A percentile compares a stretch with the other conserved stretches of the same genome.
These are phyloP conservation scores for Phyto melanocephala DNA, from an alignment of 2,888 invertebrate species.

Conservation along the genomic window DNA sequence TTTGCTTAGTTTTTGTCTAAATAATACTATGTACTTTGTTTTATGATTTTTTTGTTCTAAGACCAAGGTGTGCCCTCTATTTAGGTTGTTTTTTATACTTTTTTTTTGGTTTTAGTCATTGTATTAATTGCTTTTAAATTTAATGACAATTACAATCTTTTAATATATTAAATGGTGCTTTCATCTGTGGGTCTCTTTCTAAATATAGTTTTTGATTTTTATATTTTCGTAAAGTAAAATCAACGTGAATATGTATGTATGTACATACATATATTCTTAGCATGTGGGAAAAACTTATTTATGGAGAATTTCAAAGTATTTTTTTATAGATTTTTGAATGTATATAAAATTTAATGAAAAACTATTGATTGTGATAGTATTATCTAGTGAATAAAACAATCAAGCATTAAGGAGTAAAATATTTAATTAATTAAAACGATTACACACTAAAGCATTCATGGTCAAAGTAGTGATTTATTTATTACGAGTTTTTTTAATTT, in stretches of 20 bases:
- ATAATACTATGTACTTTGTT: background rate
- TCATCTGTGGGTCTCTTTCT: background rate
- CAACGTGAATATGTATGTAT: no score
- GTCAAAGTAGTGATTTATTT: background rate
- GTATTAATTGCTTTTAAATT: slow-evolving; percentile 44
- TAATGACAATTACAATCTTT: slow-evolving; percentile 18
- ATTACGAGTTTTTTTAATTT: background rate
- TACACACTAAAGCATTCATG: background rate
- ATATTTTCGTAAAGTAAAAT: background rate
- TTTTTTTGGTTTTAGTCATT: slow-evolving; percentile 20
- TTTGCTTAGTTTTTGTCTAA: slow-evolving; percentile 35
- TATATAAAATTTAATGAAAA: background rate
- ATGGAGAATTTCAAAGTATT: no score
- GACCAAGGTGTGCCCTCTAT: slow-evolving; percentile 57
- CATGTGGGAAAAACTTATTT: no score
- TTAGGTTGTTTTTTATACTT: slow-evolving; percentile 6
- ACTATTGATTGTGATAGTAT: background rate
- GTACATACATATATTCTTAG: no score
- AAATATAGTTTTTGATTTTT: background rate
- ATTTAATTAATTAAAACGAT: background rate
- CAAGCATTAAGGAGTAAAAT: background rate
- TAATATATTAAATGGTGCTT: slow-evolving; percentile 12
- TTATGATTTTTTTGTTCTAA: slow-evolving; percentile 4
- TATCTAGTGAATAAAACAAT: background rate
- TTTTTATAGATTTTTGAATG: no score